phyloP scores from a whole-genome alignment of 2,797 vertebrate species.

The Intellagama lesueurii region DNA sequence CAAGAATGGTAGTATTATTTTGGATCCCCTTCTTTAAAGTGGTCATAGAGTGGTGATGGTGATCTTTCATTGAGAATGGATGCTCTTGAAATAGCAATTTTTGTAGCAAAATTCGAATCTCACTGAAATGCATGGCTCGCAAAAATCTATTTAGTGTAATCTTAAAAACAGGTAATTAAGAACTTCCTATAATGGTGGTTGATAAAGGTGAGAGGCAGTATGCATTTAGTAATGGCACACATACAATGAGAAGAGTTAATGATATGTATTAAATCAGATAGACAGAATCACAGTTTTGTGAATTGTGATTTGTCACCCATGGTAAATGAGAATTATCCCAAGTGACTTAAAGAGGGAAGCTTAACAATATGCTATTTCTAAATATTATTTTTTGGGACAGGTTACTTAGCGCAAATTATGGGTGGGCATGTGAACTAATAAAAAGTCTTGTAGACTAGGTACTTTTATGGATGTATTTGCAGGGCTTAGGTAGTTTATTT shows the following conservation, averaged over 20 bases:
- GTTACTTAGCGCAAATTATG: not conserved
- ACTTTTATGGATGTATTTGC: constrained; percentile 1
- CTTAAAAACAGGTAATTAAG: not conserved
- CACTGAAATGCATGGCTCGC: not conserved
- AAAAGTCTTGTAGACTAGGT: not conserved
- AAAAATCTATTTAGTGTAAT: not conserved
- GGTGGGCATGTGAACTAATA: not conserved
- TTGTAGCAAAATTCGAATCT: not conserved
- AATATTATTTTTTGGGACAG: not conserved
- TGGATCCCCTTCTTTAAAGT: not conserved
- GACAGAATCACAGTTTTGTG: not conserved
- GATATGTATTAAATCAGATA: not conserved
- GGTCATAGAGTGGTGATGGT: not conserved
- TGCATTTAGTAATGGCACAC: not conserved
- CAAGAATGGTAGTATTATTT: too few species aligned
- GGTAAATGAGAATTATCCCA: not conserved
- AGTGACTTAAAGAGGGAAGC: not conserved
- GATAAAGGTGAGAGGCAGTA: constrained; percentile 8
- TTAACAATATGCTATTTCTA: not conserved
- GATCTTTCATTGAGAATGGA: not conserved
- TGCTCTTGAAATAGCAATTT: not conserved
- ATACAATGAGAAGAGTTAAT: not conserved
- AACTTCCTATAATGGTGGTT: not conserved
- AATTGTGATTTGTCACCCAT: not conserved
- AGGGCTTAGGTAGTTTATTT: not conserved